Conservation (phyloP, 2,113 vertebrate species). For the Polyodon spathula region DNA sequence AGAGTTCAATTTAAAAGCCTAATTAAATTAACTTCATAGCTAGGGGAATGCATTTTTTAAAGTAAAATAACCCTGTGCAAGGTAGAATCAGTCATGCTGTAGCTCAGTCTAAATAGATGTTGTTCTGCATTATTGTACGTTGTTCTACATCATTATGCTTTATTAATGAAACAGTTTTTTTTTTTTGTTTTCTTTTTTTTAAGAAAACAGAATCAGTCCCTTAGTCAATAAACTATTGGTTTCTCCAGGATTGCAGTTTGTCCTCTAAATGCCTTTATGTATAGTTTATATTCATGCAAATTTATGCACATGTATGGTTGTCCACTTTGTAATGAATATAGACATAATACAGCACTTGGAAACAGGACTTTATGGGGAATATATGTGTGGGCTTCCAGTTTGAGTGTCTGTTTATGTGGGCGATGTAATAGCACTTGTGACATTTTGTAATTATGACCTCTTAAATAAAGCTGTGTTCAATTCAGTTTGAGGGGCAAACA, state of each 20-base stretch:
- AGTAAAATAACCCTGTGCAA: too few species aligned
- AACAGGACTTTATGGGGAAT: not conserved
- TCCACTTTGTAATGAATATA: not conserved
- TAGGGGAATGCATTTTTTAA: too few species aligned
- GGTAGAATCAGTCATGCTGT: too few species aligned
- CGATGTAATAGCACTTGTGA: slow-evolving; percentile 11
- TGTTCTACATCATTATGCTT: not conserved
- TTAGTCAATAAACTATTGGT: not conserved
- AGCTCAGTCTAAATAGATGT: too few species aligned
- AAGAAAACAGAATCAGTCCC: not conserved
- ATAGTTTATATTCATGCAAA: not conserved
- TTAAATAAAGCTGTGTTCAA: too few species aligned
- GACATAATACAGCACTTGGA: not conserved
- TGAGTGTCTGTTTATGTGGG: not conserved
- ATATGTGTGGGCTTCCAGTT: not conserved
- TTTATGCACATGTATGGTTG: not conserved
- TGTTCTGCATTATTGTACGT: too few species aligned
- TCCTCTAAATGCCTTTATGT: slow-evolving; percentile 5
- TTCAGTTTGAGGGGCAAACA: too few species aligned
- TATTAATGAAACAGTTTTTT: not conserved
- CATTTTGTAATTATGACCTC: slow-evolving; percentile 5
- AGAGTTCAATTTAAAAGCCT: not conserved
- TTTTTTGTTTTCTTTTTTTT: not conserved
- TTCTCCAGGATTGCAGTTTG: not conserved
- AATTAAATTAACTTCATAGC: too few species aligned